Base-by-base conservation (phyloP, 2,113 vertebrate species). In the Silurus glanis region DNA sequence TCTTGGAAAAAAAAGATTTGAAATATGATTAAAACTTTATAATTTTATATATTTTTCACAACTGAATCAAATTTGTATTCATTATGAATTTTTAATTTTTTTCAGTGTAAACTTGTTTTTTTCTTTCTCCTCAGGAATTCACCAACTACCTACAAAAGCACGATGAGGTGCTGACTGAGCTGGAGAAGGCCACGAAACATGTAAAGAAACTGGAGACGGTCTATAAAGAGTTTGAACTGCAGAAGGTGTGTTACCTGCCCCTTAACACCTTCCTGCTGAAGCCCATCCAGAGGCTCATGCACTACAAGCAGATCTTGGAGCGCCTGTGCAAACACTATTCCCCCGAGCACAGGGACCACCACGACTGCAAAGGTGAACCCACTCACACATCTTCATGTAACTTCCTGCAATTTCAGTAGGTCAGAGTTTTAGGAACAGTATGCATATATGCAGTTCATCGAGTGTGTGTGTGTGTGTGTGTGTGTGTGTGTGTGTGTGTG, bases 231-330 rank as follows among this genome's bases (percentile, higher is more conserved):
- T 99, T 99, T 72, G 98, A 99, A 90, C 95, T 97, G 84, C 97
- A 99, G 96, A 97, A 97, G 82, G 97, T 99, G 80, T 99, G 98
- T 94, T 98, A 99, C 92, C 91, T 99, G 91, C 98, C 98, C 0
- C 96, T 99, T 87, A 97, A 95, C 93, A 95, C 96, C 0, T 98
- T 99, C 90, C 95, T 99, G 89, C 96, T 99, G 80, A 99, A 98
- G 90, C 98, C 98, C 28, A 95, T 97, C 91, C 98, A 99, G 95
- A 95, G 98, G 5, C 96, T 97, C 89, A 95, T 96, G 91, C 97
- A 98, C 92, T 99, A 99, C 94, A 97, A 96, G 81, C 92, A 96
- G 90, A 96, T 99, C 90, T 95, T 99, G 89, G 94, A 95, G 61
- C 93, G 97, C 14, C 94, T 99, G 25, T 98, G 97, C 89, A 95